Evolutionary conservation across 2,888 invertebrate species (phyloP).

Genomic region (Idaea straminata): DNA sequence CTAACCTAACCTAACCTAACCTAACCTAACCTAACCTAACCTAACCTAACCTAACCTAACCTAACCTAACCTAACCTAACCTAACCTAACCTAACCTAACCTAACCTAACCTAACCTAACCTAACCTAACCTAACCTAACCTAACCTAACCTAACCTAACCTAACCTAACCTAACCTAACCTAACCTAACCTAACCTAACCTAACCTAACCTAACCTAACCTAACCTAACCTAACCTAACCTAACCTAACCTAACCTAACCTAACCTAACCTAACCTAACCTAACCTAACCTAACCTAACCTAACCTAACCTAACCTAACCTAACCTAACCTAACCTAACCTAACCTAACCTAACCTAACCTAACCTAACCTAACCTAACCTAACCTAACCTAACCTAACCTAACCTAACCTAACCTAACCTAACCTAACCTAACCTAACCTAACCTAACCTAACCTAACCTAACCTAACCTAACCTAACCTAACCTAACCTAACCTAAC

Average conservation of each 20-base stretch:
- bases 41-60: too few species aligned
- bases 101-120: too few species aligned
- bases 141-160: too few species aligned
- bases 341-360: slow-evolving; percentile 15
- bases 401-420: slow-evolving; percentile 17
- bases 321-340: slow-evolving; percentile 14
- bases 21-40: too few species aligned
- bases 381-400: slow-evolving; percentile 17
- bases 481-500: slow-evolving; percentile 8
- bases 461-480: slow-evolving; percentile 14
- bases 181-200: too few species aligned
- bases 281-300: slow-evolving; percentile 15
- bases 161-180: too few species aligned
- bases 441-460: slow-evolving; percentile 16
- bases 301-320: slow-evolving; percentile 16
- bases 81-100: too few species aligned
- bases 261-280: slow-evolving; percentile 17
- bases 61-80: too few species aligned
- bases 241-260: slow-evolving; percentile 18
- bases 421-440: slow-evolving; percentile 17
- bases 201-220: too few species aligned
- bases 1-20: too few species aligned
- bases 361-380: slow-evolving; percentile 17
- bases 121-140: too few species aligned
- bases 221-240: too few species aligned